Base-by-base conservation (phyloP, 2,113 vertebrate species). In the Cheirogaleus medius region DNA sequence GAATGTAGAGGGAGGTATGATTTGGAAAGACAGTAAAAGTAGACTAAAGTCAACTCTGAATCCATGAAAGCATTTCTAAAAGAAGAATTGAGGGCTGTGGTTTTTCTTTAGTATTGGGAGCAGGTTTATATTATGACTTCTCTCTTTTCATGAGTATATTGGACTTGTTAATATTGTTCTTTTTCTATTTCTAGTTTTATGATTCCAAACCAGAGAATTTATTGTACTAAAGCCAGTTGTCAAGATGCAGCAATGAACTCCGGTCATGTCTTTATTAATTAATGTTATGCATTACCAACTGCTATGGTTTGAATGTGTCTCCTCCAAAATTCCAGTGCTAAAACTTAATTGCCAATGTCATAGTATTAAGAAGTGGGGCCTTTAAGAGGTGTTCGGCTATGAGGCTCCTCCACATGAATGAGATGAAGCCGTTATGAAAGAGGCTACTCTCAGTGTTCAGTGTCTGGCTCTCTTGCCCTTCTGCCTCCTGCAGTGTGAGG, bases 141-240 rank as follows among this genome's bases (percentile, higher is more conserved):
- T 91, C 4, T 68, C 4, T 93, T 93, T 84, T 84, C 27, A 71
- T n/a, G 6, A 91, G 58, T 85, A 14, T 76, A 7, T 76, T 81
- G 64, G n/a, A 39, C 32, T 86, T 90, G n/a, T 87, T 54, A 39
- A 84, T 66, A 71, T 49, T 78, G 37, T 83, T 87, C 66, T 81
- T 92, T 68, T 77, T 49, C 80, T 77, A 37, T 64, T 52, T 42
- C 86, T 80, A 18, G 13, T 91, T 83, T 88, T 91, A 56, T 87
- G 56, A 90, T 92, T 94, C 66, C 27, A 87, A 93, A 95, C 18
- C 49, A 77, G 44, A 91, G 42, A 88, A 91, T 94, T 54, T 78
- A 63, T 80, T 80, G 39, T 32, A 29, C 47, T 84, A 47, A 78
- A 78, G 68, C 23, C 29, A 97, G 25, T 82, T 90, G 77, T 84